Evolutionary conservation across 2,797 vertebrate genomes (phyloP), one percentile per base, ranked within the genome.

Genomic region (Mergus octosetaceus): DNA sequence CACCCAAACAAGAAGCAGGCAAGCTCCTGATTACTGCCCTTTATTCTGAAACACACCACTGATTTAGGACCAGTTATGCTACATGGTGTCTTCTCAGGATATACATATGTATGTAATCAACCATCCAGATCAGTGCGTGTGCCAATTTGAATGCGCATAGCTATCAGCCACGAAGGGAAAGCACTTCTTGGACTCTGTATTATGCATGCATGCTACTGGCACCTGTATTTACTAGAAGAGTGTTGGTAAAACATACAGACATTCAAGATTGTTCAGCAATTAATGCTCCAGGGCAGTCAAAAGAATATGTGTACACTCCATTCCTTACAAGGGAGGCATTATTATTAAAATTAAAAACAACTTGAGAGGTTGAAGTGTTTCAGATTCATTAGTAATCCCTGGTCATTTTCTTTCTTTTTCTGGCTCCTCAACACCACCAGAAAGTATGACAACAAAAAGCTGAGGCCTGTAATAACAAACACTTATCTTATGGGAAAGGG

Each of bases 31-130:
- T 83, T 38, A 24, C 54, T 65, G 45, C 79, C 45, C 4, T 81
- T 85, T 68, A 54, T 28, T 84, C 77, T 36, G 70, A 73, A 91
- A 64, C 51, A 84, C 32, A 49, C 15, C 62, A 18, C 45, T 51
- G 76, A 91, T 84, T 84, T 86, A 88, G 64, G 87, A 94, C 69
- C 66, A 95, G 88, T 90, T 76, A 78, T 14, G 30, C 93, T 47
- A 72, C 83, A 19, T 39, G 75, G 79, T 77, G 62, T 88, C 57
- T 89, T 68, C 53, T 82, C 36, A 32, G 43, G 64, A 43, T 57
- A n/a, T 65, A 69, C 60, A 17, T 79, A 79, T 57, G 60, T 57
- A 74, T 76, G 47, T 20, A 68, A 93, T 84, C 91, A 92, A 10
- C 45, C 75, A 82, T 4, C 85, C 87, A 81, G 90, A 93, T 79